These are phyloP conservation scores for Rachycentron canadum DNA, from an alignment of 2,797 vertebrate genomes.

Conservation along the genomic window DNA sequence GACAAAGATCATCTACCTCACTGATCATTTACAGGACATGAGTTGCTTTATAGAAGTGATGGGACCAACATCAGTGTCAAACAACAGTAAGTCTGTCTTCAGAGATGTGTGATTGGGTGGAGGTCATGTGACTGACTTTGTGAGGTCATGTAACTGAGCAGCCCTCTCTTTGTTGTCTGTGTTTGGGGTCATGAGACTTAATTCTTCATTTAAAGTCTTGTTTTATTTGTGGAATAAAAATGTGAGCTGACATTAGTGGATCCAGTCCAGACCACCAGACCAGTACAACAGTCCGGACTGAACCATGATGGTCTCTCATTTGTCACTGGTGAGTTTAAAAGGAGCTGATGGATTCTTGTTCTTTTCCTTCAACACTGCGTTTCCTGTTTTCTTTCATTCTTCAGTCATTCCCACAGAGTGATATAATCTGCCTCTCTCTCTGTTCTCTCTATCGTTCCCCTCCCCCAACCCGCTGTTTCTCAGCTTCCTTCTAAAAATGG, in stretches of 20 bases:
- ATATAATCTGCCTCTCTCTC: constrained; percentile 8
- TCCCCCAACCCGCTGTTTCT: constrained; percentile 54
- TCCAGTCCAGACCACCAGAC: neutral
- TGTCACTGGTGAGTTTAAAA: neutral
- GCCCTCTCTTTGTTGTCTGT: neutral
- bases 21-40: no score
- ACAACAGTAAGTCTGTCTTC: neutral
- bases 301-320: neutral
- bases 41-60: no score
- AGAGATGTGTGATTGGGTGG: neutral
- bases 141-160: neutral
- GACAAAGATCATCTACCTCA: no score
- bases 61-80: no score
- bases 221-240: neutral
- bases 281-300: no score
- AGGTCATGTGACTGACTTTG: neutral
- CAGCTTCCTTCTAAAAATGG: constrained; percentile 78
- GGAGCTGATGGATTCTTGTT: neutral
- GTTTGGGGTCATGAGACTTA: neutral
- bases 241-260: neutral
- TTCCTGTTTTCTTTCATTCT: neutral
- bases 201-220: neutral
- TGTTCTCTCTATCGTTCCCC: constrained; percentile 20
- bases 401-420: neutral
- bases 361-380: no score